Base-by-base conservation (phyloP, 2,888 invertebrate species). In the Epicampocera succincta region DNA sequence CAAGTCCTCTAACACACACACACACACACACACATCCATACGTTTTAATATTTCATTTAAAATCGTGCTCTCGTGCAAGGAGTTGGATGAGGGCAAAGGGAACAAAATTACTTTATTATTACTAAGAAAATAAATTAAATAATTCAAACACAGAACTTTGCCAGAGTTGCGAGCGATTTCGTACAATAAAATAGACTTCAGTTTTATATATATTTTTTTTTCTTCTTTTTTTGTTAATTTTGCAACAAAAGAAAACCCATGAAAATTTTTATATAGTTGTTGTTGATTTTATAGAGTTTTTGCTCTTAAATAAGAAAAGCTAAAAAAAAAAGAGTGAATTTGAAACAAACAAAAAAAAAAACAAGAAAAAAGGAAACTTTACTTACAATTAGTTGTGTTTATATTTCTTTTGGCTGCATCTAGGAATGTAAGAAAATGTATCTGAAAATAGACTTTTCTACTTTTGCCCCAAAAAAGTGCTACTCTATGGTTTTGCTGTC, bases 371-470 rank as follows among this genome's bases (percentile, higher is more conserved):
- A 33, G n/a, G 42, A 71, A 74, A 54, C 82, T 82, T 82, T 82
- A 78, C 82, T 82, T 78, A 82, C 82, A 82, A 82, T 82, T 82
- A 82, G 78, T 75, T 71, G 71, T 82, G 78, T 82, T 82, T 78
- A 73, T 79, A 66, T 79, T 54, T 66, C 52, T 60, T 65, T 52
- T 40, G 42, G 56, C 63, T 40, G 8, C 33, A 13, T 21, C 21
- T 3, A 11, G n/a, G 33, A 21, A 54, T 76, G 69, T 63, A n/a
- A 54, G 29, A 60, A 46, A 72, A 72, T 66, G 33, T 72, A n/a
- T 60, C 65, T 52, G 60, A 73, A 79, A 79, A 72, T 73, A 73
- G 72, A 73, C 72, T 79, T 73, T 72, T 73, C 58, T 61, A 29
- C 38, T 69, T 76, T 66, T 73, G 72, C 46, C 46, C 52, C 66